A percentile compares a stretch with the other conserved stretches of the same genome.
Conservation (phyloP, 2,113 vertebrate species). For the Calidris pugnax region DNA sequence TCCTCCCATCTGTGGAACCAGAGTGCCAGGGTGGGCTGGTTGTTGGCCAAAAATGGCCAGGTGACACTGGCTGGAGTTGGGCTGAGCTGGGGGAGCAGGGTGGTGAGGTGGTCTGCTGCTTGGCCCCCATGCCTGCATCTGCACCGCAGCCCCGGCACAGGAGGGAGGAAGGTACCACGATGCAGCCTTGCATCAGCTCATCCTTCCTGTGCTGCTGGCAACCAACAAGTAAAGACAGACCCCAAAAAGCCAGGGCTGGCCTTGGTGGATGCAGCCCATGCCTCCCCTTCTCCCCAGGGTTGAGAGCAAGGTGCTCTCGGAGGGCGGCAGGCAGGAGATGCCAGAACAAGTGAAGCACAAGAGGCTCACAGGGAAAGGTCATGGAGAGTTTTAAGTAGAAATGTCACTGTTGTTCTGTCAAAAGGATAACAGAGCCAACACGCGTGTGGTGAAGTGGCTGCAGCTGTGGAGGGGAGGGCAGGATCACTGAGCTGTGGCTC, state of each 20-base stretch:
- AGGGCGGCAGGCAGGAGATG: background rate
- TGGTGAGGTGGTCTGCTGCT: background rate
- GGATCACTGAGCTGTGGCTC: background rate
- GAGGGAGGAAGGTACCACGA: background rate
- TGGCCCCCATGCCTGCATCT: background rate
- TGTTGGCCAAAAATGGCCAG: background rate
- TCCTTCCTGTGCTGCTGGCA: accelerated
- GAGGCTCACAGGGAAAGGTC: constrained; percentile 53
- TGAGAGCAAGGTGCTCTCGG: background rate
- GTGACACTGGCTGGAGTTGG: background rate
- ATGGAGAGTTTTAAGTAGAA: constrained; percentile 53
- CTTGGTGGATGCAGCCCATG: background rate
- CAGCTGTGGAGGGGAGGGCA: background rate
- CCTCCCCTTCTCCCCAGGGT: background rate
- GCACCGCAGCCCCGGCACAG: accelerated
- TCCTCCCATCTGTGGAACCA: background rate
- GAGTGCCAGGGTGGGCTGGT: background rate
- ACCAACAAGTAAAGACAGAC: background rate
- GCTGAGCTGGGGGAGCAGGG: background rate
- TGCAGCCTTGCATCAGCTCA: accelerated
- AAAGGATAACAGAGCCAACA: background rate
- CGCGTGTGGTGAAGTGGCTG: background rate
- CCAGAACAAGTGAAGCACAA: constrained; percentile 40
- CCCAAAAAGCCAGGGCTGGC: background rate
- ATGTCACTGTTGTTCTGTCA: constrained; percentile 52